Evolutionary conservation across 37 sponge, comb jelly and placozoan species (phyloP), one percentile per base, ranked within the genome.

Genomic region (Spongilla lacustris): DNA sequence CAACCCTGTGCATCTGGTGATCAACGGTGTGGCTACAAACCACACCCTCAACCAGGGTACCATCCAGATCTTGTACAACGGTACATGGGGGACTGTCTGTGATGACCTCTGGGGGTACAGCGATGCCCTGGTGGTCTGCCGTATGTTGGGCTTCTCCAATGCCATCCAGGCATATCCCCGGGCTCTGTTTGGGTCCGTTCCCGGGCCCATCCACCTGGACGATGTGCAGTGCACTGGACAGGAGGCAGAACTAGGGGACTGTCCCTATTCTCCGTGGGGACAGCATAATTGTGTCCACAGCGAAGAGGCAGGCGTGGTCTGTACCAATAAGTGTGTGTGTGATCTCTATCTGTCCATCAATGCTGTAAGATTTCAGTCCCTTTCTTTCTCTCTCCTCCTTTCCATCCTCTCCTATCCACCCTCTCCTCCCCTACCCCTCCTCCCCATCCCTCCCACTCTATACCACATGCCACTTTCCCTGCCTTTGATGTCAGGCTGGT

Each of bases 241-340:
- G 24, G 93, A 93, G 76, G 9, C 36, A 17, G n/a, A 86, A 2
- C 58, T 93, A n/a, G 41, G 27, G 3, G 82, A 84, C 67, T 94
- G 94, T 73, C 76, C 68, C 24, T 28, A 36, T 74, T 26, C 58
- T 29, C 37, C 10, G 21, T 68, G 36, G 29, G 79, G 76, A 6
- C 14, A 49, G 23, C 86, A 85, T 36, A 91, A 91, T 81, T 91
- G 92, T 69, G 37, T 67, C 31, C 83, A 86, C 50, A 48, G 36
- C 50, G 92, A 91, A 49, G 92, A 85, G 31, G 86, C 86, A 27
- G 82, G 86, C 5, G 91, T 90, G 32, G 76, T 36, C 21, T 90
- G 91, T 67, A 68, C 37, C 36, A 30, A 68, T 84, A 31, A 31
- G 84, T 66, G 23, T 68, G 23, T 79, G 58, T 23, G 49, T 24